Evolutionary conservation across 2,888 invertebrate genomes (phyloP).

Genomic region (Papilio gigon): DNA sequence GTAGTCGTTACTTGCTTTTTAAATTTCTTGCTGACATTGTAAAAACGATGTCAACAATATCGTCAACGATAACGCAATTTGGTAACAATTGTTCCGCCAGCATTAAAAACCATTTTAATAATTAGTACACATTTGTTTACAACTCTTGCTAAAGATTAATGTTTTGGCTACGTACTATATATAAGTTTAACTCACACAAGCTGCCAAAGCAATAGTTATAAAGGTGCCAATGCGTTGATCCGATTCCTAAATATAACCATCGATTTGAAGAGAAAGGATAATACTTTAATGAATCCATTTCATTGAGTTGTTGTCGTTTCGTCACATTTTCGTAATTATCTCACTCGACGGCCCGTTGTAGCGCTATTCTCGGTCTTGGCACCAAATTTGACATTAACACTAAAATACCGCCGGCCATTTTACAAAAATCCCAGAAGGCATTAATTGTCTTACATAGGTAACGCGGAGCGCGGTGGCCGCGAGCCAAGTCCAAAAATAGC

Average conservation of each 20-base stretch:
- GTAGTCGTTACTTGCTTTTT: not conserved
- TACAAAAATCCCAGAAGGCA: slow-evolving; percentile 46
- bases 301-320: not conserved
- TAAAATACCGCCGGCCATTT: slow-evolving; percentile 43
- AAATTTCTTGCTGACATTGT: too few species aligned
- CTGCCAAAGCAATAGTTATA: slow-evolving; percentile 23
- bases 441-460: slow-evolving; percentile 68
- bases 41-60: too few species aligned
- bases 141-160: slow-evolving; percentile 7
- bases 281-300: slow-evolving; percentile 8
- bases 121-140: slow-evolving; percentile 15
- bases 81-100: not conserved
- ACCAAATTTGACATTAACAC: slow-evolving; percentile 46
- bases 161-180: slow-evolving; percentile 19
- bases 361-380: slow-evolving; percentile 41
- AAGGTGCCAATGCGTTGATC: slow-evolving; percentile 19
- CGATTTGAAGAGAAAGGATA: slow-evolving; percentile 6
- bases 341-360: slow-evolving; percentile 5
- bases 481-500: slow-evolving; percentile 74
- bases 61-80: too few species aligned
- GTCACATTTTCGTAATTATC: slow-evolving; percentile 26
- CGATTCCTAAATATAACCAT: slow-evolving; percentile 14
- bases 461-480: slow-evolving; percentile 61
- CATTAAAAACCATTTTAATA: not conserved
- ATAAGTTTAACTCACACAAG: slow-evolving; percentile 6